Evolutionary conservation across 2,113 vertebrate genomes (phyloP).

Genomic region (Lasiurus borealis): DNA sequence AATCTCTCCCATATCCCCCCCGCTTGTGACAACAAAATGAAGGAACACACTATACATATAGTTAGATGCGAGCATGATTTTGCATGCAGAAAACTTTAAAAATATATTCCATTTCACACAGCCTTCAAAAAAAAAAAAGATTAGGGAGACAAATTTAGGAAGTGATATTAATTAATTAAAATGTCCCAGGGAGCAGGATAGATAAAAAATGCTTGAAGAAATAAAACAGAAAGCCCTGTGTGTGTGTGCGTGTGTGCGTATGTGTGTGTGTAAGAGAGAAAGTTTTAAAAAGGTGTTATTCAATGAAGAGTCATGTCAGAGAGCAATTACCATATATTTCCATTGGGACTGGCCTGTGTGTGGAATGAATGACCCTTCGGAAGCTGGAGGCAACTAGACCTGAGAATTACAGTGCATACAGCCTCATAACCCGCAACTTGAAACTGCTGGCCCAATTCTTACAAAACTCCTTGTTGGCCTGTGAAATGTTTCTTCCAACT

Average conservation of each 20-base stretch:
- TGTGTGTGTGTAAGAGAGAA: background rate
- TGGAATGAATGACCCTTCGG: background rate
- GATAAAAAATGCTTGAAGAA: background rate
- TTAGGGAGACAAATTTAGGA: background rate
- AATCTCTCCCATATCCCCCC: background rate
- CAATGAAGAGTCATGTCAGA: background rate
- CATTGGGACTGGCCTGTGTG: background rate
- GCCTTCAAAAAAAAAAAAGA: background rate
- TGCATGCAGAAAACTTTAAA: background rate
- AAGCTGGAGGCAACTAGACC: background rate
- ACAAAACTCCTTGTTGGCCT: background rate
- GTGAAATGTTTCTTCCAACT: slow-evolving; percentile 13
- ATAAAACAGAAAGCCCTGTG: background rate
- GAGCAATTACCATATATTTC: background rate
- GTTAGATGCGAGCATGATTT: background rate
- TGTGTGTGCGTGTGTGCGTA: too few species aligned
- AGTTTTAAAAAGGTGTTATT: background rate
- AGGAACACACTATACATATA: background rate
- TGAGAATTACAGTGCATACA: background rate
- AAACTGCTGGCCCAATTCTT: background rate
- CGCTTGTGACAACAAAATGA: background rate
- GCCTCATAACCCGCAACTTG: background rate
- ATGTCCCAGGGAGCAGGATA: background rate
- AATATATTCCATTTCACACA: background rate
- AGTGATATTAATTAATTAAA: slow-evolving; percentile 24